These are phyloP conservation scores for Oreochromis mossambicus DNA, from an alignment of 2,797 vertebrate species.

Conservation along the genomic window DNA sequence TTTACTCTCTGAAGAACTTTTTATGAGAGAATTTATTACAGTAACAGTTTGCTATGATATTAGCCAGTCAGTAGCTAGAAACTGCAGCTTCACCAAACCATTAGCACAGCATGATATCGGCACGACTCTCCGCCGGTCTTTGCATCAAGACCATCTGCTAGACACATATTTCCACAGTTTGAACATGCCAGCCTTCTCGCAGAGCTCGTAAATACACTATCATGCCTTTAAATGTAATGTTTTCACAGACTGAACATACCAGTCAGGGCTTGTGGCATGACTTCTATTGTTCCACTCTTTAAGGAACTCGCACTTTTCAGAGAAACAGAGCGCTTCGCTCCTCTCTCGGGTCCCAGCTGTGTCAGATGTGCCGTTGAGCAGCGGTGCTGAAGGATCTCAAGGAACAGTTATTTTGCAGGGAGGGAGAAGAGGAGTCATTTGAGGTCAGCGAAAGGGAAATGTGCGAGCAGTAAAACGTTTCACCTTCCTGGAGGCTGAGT, in stretches of 20 bases:
- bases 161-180: constrained; percentile 22
- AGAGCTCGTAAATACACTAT: neutral
- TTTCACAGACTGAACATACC: constrained; percentile 25
- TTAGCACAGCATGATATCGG: neutral
- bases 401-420: constrained; percentile 63
- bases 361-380: constrained; percentile 53
- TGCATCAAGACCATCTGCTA: neutral
- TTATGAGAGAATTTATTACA: neutral
- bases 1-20: neutral
- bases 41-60: neutral
- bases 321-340: constrained; percentile 50
- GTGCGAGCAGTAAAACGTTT: constrained; percentile 67
- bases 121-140: neutral
- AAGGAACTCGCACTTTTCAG: constrained; percentile 16
- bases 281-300: constrained; percentile 21
- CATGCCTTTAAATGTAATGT: neutral
- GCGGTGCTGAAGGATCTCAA: constrained; percentile 67
- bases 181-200: constrained; percentile 14
- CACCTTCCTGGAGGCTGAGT: constrained; percentile 59
- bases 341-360: constrained; percentile 44
- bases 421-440: constrained; percentile 51
- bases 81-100: neutral
- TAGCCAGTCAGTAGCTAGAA: neutral
- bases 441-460: constrained; percentile 59
- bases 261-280: constrained; percentile 25